Percentiles rank a stretch among this genome's conserved stretches.
These are phyloP conservation scores for Betta splendens DNA, from an alignment of 2,797 vertebrate species.

Conservation along the genomic window DNA sequence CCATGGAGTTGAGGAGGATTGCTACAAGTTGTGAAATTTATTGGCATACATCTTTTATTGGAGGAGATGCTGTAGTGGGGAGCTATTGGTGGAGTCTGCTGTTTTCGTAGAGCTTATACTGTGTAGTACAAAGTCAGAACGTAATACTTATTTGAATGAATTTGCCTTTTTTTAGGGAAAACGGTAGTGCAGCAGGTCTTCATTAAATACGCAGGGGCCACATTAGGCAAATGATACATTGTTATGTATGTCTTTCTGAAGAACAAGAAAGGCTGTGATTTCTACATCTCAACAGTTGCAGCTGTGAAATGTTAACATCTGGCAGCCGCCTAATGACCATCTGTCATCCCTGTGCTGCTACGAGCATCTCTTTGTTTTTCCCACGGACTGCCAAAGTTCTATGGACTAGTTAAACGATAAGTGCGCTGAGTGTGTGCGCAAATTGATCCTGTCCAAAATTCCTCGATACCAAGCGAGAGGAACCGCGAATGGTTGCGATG, in stretches of 20 bases:
- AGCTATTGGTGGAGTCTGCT: no score
- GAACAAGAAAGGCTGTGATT: conserved; percentile 28
- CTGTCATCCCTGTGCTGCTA: conserved; percentile 34
- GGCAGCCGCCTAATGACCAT: conserved; percentile 55
- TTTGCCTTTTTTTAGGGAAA: neutral
- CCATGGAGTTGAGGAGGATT: conserved; percentile 15
- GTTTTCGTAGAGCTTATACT: no score
- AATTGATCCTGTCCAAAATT: neutral
- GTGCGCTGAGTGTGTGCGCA: conserved; percentile 3
- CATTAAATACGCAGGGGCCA: conserved; percentile 11
- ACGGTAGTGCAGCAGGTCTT: neutral
- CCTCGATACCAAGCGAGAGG: conserved; percentile 2
- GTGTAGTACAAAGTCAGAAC: neutral
- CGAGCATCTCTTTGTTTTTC: conserved; percentile 3
- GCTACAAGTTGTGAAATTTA: conserved; percentile 18
- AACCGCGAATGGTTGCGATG: conserved; percentile 15
- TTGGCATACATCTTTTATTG: neutral
- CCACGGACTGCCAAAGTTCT: conserved; percentile 35
- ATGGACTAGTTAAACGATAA: conserved; percentile 26
- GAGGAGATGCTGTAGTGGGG: neutral
- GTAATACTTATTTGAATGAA: neutral
- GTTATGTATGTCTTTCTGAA: conserved; percentile 27
- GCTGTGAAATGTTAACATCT: conserved; percentile 65
- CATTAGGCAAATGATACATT: conserved; percentile 15
- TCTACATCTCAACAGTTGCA: conserved; percentile 49